Base-by-base conservation (phyloP, 2,888 invertebrate species). In the Furcula furcula region DNA sequence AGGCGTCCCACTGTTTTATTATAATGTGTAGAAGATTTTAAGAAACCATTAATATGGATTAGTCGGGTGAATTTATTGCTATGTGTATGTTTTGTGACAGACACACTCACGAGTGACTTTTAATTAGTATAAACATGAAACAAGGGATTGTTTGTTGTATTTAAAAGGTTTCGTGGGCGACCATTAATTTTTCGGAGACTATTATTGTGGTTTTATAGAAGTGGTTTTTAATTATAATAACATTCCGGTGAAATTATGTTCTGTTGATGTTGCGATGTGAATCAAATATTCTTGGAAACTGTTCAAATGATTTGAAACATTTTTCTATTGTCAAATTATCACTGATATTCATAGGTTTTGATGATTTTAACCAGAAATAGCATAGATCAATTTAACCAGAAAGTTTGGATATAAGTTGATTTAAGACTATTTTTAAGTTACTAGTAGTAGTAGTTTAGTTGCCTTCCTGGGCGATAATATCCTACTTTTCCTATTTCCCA, bases 31-130 rank as follows among this genome's bases (percentile, higher is more conserved):
- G 11, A 35, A 34, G 31, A 49, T 73, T 76, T 72, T 53, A 63
- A 65, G 64, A 65, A 59, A 50, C 46, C 67, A 74, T 78, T 73
- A 71, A 76, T 76, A 74, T 74, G 71, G 60, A 76, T 73, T 66
- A 75, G 55, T 37, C 31, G 15, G 44, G 49, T 55, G 53, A 51
- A 66, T 67, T 65, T 63, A 65, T 66, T 36, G 38, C 38, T 14
- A 21, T 32, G 31, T 38, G 43, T 48, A 53, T 41, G 55, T 56
- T 60, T 53, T 57, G 55, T 61, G 66, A 66, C 66, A 61, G 55
- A 59, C 57, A 47, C 44, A 29, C 28, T 25, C 34, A 19, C 19
- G 36, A 55, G 55, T 53, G 58, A 45, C 63, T 65, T 60, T 58
- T 65, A 68, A 66, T 66, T 61, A 57, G 33, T 47, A 58, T 55